Conservation (phyloP, 2,113 vertebrate species). For the Physeter macrocephalus region DNA sequence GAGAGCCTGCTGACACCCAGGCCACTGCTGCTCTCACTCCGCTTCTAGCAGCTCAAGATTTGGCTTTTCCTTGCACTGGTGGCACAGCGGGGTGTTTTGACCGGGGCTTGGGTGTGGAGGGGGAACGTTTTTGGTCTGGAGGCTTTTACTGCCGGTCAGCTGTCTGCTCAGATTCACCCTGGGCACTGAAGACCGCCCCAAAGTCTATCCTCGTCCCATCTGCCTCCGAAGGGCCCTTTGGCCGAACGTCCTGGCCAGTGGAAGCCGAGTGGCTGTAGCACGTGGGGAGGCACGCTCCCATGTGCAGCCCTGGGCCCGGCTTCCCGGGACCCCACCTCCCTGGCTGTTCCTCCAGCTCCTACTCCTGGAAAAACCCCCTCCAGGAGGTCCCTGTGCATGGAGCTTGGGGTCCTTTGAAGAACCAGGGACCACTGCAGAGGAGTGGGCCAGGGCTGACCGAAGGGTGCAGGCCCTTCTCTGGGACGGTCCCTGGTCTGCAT, state of each 20-base stretch:
- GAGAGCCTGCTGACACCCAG: not conserved
- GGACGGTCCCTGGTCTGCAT: not conserved
- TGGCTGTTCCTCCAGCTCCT: not conserved
- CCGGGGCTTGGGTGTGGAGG: not conserved
- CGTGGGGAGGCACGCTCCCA: not conserved
- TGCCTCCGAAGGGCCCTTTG: rapidly evolving
- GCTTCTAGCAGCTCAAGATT: rapidly evolving
- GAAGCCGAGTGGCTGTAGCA: not conserved
- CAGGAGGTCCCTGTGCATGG: not conserved
- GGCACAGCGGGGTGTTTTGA: rapidly evolving
- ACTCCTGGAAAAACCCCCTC: constrained; percentile 44
- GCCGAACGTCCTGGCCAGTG: not conserved
- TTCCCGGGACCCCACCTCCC: not conserved
- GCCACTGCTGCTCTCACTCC: not conserved
- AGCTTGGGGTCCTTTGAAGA: constrained; percentile 53
- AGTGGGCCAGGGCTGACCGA: constrained; percentile 29
- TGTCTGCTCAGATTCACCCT: rapidly evolving
- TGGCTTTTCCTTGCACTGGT: rapidly evolving
- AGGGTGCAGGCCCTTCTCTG: not conserved
- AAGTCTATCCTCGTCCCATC: rapidly evolving
- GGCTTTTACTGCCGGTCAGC: too few relatives aligned
- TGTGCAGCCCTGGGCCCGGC: rapidly evolving
- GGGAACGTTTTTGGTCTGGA: rapidly evolving
- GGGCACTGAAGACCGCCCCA: too few relatives aligned
- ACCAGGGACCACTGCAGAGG: not conserved